Conservation (phyloP, 2,113 vertebrate genomes). For the Mola mola region DNA sequence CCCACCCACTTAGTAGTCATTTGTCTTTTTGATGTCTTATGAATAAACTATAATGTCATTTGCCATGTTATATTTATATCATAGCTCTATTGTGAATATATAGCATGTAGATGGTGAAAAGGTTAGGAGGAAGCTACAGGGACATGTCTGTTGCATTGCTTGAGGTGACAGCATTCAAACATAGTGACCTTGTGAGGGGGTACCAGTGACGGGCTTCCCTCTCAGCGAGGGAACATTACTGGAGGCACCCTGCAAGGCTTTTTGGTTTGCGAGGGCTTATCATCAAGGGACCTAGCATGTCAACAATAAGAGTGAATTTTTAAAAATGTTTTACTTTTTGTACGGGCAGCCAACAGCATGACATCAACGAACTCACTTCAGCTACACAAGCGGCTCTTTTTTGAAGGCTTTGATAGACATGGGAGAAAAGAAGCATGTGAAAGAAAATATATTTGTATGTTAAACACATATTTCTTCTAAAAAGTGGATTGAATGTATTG, state of each 20-base stretch:
- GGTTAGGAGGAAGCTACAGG: slow-evolving; percentile 41
- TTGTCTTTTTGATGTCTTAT: background rate
- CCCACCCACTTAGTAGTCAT: too few relatives aligned
- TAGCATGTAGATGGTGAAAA: slow-evolving; percentile 6
- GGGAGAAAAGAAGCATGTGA: slow-evolving; percentile 19
- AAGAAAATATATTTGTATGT: slow-evolving; percentile 58
- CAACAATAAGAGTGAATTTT: slow-evolving; percentile 48
- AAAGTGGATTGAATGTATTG: slow-evolving; percentile 54
- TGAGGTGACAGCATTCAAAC: slow-evolving; percentile 79
- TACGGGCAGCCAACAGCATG: slow-evolving; percentile 9
- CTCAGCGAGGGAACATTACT: slow-evolving; percentile 81
- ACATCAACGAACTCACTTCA: slow-evolving; percentile 39
- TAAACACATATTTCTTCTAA: slow-evolving; percentile 56
- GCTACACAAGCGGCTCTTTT: slow-evolving; percentile 26
- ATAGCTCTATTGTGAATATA: background rate
- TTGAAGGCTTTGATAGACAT: slow-evolving; percentile 1
- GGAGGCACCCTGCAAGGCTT: slow-evolving; percentile 82
- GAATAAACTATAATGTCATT: background rate
- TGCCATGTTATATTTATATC: background rate
- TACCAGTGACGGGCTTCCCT: slow-evolving; percentile 53
- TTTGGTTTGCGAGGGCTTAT: slow-evolving; percentile 60
- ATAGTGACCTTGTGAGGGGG: slow-evolving; percentile 58
- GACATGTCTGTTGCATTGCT: slow-evolving; percentile 35
- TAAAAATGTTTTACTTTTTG: slow-evolving; percentile 26
- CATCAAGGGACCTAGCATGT: slow-evolving; percentile 59